These are phyloP conservation scores for Nesidiocoris tenuis DNA, from an alignment of 2,888 invertebrate genomes.

Conservation along the genomic window DNA sequence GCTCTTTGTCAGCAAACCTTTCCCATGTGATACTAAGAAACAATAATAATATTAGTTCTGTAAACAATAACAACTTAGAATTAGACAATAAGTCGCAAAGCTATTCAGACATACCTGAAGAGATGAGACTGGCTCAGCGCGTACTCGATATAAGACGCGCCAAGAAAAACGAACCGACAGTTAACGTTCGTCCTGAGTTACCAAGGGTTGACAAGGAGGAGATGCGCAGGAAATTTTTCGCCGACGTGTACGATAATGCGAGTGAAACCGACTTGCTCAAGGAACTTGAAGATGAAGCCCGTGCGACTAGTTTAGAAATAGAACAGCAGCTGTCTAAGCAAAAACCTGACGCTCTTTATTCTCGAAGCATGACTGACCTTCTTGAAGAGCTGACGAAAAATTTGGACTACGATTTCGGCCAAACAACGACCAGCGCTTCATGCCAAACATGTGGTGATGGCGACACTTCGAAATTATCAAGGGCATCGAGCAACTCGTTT, in stretches of 20 bases:
- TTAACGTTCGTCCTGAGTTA: conserved; percentile 14
- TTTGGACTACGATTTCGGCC: conserved; percentile 49
- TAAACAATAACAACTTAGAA: conserved; percentile 44
- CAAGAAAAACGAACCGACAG: conserved; percentile 30
- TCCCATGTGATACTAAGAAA: conserved; percentile 64
- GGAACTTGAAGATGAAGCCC: conserved; percentile 72
- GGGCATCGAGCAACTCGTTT: conserved; percentile 23
- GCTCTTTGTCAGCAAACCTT: conserved; percentile 81
- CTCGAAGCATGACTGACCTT: conserved; percentile 49
- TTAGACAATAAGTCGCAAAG: conserved; percentile 47
- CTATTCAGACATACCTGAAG: conserved; percentile 47
- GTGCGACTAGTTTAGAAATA: conserved; percentile 70
- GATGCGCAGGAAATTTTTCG: conserved; percentile 40
- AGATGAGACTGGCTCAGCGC: conserved; percentile 47
- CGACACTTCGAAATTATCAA: conserved; percentile 30
- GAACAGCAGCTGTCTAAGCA: conserved; percentile 59
- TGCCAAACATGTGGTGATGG: conserved; percentile 42
- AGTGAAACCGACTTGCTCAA: conserved; percentile 69
- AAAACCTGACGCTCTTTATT: conserved; percentile 41
- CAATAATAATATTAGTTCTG: conserved; percentile 44
- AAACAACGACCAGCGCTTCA: conserved; percentile 56
- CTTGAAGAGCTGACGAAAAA: conserved; percentile 50
- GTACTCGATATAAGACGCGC: conserved; percentile 46
- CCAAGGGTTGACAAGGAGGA: conserved; percentile 40
- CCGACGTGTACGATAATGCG: conserved; percentile 54